Percentiles rank a stretch among this genome's conserved stretches.
These are phyloP conservation scores for Euzetes globulus DNA, from an alignment of 2,888 invertebrate genomes.

Conservation along the genomic window DNA sequence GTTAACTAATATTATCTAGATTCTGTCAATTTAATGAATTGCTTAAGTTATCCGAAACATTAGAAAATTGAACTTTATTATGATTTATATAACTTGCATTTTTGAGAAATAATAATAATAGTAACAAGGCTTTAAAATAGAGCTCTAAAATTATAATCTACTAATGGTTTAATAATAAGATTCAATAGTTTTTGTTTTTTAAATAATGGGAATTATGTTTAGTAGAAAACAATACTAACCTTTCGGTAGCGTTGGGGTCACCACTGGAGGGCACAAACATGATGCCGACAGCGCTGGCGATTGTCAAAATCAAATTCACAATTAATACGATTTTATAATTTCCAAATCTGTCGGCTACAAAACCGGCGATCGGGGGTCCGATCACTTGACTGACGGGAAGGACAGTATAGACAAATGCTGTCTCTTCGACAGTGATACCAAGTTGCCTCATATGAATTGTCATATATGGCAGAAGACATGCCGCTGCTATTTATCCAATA, in stretches of 20 bases:
- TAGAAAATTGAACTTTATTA: too few species aligned
- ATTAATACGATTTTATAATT: constrained; percentile 76
- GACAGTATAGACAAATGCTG: constrained; percentile 75
- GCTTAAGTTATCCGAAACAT: too few species aligned
- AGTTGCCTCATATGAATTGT: constrained; percentile 85
- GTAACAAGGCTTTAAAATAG: too few species aligned
- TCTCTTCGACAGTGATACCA: constrained; percentile 75
- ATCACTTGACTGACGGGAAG: constrained; percentile 77
- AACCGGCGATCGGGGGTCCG: constrained; percentile 66
- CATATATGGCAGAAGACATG: constrained; percentile 73
- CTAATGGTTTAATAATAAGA: too few species aligned
- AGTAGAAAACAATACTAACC: constrained; percentile 12
- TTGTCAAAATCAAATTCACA: constrained; percentile 66
- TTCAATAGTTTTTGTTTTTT: too few species aligned
- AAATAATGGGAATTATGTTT: too few species aligned
- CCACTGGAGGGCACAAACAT: constrained; percentile 49
- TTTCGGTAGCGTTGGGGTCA: constrained; percentile 14
- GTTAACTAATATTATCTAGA: too few species aligned
- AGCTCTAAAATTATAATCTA: too few species aligned
- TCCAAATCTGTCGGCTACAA: constrained; percentile 72
- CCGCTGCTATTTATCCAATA: constrained; percentile 58
- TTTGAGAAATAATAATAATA: too few species aligned
- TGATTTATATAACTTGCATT: too few species aligned
- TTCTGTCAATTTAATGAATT: too few species aligned
- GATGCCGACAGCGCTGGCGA: constrained; percentile 68